Base-by-base conservation (phyloP, 2,113 vertebrate species). In the Bombycilla garrulus region DNA sequence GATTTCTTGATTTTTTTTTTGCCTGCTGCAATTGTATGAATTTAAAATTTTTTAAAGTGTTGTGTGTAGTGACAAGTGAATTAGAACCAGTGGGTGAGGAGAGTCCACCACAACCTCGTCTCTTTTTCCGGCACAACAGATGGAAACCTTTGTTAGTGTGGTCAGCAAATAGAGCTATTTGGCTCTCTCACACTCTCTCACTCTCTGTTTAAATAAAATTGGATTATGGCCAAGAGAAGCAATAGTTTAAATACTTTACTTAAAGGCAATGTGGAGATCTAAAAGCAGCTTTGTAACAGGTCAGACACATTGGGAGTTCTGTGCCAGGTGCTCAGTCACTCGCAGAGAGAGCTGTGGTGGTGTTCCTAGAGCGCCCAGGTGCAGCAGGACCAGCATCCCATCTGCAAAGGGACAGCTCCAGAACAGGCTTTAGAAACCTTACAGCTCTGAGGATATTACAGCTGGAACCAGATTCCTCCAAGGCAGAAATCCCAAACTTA, bases 121-220 rank as follows among this genome's bases (percentile, higher is more conserved):
- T 92, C 51, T 92, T 90, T 51, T 53, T 53, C 19, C 65, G 85
- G 44, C 54, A 18, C 76, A 78, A 70, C 44, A 91, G 66, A 77
- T 86, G 60, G n/a, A 95, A 83, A 66, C 9, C 1, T 94, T 71
- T 74, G 35, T 54, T 70, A 73, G 69, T 61, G 42, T 40, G 40
- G 73, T 81, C 66, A 88, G 29, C 26, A 71, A 57, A 57, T 47
- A 47, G 56, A 81, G 33, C 72, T 92, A 23, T 93, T 82, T 67
- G 58, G 24, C 76, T 62, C 42, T 77, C 15, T 53, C 47, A 5
- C 3, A 3, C 53, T 79, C 73, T 76, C 88, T 88, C 15, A 5
- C 78, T 62, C 81, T 93, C 42, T n/a, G 54, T 82, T 96, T 84
- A 89, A 96, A 91, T 95, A 81, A 95, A 96, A 91, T 85, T 70